A percentile compares a stretch with the other conserved stretches of the same genome.
Evolutionary conservation across 2,888 invertebrate genomes (phyloP).

Genomic region (Cerceris rybyensis): DNA sequence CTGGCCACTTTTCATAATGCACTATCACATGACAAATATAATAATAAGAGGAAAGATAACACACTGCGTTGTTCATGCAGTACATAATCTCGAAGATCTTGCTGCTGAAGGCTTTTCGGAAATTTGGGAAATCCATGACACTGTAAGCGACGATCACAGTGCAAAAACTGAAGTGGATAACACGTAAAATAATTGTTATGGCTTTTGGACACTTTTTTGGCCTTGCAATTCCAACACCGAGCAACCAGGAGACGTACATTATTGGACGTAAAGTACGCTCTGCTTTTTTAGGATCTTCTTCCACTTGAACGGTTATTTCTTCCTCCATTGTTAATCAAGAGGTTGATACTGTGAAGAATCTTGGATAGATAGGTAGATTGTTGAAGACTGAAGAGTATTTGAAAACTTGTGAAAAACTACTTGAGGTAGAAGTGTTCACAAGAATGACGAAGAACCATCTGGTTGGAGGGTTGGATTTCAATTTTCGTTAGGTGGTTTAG

Average conservation of each 20-base stretch:
- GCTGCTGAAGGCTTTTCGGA: slow-evolving; percentile 68
- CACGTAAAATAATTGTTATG: slow-evolving; percentile 63
- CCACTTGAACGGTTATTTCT: slow-evolving; percentile 57
- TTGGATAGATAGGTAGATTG: not conserved
- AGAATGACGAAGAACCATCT: not conserved
- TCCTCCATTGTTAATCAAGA: slow-evolving; percentile 56
- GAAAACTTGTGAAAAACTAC: not conserved
- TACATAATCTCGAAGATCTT: slow-evolving; percentile 75
- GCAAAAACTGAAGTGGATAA: slow-evolving; percentile 67
- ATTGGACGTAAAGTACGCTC: slow-evolving; percentile 65
- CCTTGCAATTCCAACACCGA: slow-evolving; percentile 69
- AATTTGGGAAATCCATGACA: slow-evolving; percentile 71
- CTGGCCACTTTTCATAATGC: slow-evolving; percentile 70
- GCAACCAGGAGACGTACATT: slow-evolving; percentile 66
- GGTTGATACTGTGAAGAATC: not conserved
- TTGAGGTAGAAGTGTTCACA: not conserved
- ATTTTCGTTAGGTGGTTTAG: not conserved
- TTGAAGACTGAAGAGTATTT: no score
- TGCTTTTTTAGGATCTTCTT: slow-evolving; percentile 48
- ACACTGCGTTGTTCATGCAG: slow-evolving; percentile 70
- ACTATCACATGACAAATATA: slow-evolving; percentile 68
- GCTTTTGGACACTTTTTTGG: slow-evolving; percentile 60
- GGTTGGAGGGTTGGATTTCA: not conserved
- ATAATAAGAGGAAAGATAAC: slow-evolving; percentile 71
- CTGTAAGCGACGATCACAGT: slow-evolving; percentile 73